Conservation (phyloP, 2,113 vertebrate genomes). For the Dolichallabes microphthalmus region DNA sequence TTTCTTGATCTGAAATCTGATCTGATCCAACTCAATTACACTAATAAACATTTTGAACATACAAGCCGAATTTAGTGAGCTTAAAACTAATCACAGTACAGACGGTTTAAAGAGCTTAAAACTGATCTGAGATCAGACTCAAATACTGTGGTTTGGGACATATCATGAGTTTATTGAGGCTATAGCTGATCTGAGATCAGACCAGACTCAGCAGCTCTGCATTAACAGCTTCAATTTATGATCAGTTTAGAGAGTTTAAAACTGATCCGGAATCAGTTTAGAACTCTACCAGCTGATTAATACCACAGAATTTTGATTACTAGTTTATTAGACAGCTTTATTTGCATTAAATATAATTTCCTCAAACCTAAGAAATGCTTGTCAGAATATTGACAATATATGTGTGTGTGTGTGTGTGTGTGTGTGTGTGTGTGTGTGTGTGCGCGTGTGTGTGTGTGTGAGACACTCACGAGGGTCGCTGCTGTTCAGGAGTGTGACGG, state of each 20-base stretch:
- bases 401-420: neutral
- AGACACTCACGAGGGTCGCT: constrained; percentile 83
- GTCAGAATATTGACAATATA: neutral
- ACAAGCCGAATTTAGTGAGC: neutral
- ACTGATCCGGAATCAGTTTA: neutral
- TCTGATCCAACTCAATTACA: neutral
- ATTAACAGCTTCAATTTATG: neutral
- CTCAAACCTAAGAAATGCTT: neutral
- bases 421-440: no score
- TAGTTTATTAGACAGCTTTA: neutral
- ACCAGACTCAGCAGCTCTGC: neutral
- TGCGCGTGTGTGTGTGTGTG: constrained; percentile 21
- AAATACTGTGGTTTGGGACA: neutral
- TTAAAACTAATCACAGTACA: neutral
- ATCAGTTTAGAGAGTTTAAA: no score
- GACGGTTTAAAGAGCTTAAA: neutral
- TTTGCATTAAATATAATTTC: no score
- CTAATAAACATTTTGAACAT: neutral
- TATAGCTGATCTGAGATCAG: no score
- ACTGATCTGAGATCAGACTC: neutral
- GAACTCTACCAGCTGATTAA: neutral
- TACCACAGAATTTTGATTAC: neutral
- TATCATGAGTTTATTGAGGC: neutral
- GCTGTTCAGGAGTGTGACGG: constrained; percentile 84
- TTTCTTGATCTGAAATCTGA: neutral